Evolutionary conservation across 2,797 vertebrate species (phyloP).

Genomic region (Miopithecus talapoin): DNA sequence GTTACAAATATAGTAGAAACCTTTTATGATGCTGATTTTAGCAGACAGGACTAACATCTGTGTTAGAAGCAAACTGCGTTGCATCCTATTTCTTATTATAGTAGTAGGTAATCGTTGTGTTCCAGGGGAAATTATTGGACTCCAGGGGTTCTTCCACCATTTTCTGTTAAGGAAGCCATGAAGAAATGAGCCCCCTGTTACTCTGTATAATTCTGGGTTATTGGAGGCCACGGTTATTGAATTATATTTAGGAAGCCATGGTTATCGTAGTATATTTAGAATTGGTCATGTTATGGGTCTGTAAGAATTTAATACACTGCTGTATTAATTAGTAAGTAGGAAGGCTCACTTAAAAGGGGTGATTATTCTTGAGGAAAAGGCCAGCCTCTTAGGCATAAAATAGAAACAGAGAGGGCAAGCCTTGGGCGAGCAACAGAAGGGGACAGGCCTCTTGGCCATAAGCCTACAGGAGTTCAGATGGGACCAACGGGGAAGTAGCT

Average conservation of each 20-base stretch:
- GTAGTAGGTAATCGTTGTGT: background rate
- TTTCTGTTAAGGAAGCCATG: background rate
- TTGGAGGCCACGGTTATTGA: background rate
- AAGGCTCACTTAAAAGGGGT: background rate
- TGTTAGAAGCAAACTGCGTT: background rate
- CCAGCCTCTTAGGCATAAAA: background rate
- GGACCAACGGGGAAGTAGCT: background rate
- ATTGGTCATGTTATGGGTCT: background rate
- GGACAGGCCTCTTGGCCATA: background rate
- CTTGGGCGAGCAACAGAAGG: background rate
- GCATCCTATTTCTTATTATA: background rate
- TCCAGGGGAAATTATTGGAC: background rate
- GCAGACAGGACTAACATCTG: background rate
- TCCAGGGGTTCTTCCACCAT: background rate
- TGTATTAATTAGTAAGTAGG: background rate
- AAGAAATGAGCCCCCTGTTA: background rate
- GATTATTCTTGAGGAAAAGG: background rate
- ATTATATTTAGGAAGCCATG: background rate
- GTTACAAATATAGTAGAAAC: conserved; percentile 42
- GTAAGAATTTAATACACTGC: background rate
- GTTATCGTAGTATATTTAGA: background rate
- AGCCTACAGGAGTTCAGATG: background rate
- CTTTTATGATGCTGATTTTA: conserved; percentile 53
- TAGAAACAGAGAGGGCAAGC: background rate
- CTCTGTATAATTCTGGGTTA: background rate